Conservation (phyloP, 2,113 vertebrate genomes). For the Malaclemys terrapin region DNA sequence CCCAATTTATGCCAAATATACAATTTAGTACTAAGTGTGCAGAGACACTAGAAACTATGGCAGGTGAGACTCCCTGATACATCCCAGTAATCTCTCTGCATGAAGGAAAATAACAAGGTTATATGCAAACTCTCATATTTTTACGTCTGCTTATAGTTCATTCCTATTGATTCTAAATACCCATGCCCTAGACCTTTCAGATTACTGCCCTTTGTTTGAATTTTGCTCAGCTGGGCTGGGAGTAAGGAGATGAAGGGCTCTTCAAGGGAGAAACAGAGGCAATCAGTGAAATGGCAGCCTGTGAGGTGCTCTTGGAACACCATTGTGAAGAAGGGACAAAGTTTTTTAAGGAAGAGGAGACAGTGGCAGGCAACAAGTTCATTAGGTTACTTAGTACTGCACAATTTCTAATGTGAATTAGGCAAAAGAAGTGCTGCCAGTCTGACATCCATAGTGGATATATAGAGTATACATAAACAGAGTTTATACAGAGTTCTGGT, state of each 20-base stretch:
- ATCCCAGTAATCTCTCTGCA: neutral
- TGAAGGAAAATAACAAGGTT: neutral
- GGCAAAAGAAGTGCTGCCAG: neutral
- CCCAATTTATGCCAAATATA: constrained; percentile 18
- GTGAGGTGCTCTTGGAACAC: neutral
- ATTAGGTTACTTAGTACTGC: neutral
- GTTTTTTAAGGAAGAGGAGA: neutral
- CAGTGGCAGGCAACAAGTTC: neutral
- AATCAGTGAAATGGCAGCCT: neutral
- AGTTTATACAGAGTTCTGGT: neutral
- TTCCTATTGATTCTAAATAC: neutral
- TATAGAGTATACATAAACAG: neutral
- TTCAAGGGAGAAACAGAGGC: neutral
- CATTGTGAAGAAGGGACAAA: neutral
- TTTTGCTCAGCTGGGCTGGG: neutral
- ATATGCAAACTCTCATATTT: neutral
- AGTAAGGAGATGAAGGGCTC: neutral
- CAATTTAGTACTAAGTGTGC: neutral
- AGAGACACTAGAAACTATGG: neutral
- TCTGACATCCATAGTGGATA: neutral
- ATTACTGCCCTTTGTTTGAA: neutral
- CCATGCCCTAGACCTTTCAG: neutral
- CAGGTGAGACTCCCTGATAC: neutral
- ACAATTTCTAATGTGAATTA: neutral
- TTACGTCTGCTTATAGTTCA: neutral